Conservation (phyloP, 2,888 invertebrate species). For the Thera britannica region DNA sequence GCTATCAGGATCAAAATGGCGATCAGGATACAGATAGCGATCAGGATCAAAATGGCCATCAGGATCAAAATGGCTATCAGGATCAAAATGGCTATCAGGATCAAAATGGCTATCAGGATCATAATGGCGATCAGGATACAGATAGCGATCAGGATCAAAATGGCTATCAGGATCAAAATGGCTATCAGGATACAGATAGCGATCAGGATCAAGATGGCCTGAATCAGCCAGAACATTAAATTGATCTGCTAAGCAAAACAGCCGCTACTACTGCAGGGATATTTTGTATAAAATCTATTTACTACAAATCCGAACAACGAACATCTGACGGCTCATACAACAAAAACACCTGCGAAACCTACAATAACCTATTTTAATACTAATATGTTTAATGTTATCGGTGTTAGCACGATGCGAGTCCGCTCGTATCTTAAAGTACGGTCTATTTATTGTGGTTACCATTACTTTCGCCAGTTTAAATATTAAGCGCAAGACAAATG, state of each 20-base stretch:
- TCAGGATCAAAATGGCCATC: not conserved
- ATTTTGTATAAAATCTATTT: not conserved
- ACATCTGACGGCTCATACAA: not conserved
- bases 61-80: no score
- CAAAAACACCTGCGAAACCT: not conserved
- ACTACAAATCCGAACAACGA: no score
- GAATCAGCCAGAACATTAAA: not conserved
- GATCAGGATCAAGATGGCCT: no score
- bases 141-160: not conserved
- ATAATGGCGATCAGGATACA: not conserved
- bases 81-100: no score
- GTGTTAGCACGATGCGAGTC: not conserved
- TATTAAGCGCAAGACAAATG: not conserved
- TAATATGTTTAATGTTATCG: conserved; percentile 2
- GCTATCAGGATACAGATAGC: no score
- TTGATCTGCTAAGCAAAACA: not conserved
- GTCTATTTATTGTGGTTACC: not conserved
- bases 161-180: no score
- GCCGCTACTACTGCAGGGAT: not conserved
- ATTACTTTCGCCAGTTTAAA: not conserved
- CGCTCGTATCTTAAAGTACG: not conserved
- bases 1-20: no score
- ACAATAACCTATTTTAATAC: not conserved
- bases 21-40: not conserved
- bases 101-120: no score